phyloP scores from a whole-genome alignment of 2,797 vertebrate species.

The Enteromius paludinosus region DNA sequence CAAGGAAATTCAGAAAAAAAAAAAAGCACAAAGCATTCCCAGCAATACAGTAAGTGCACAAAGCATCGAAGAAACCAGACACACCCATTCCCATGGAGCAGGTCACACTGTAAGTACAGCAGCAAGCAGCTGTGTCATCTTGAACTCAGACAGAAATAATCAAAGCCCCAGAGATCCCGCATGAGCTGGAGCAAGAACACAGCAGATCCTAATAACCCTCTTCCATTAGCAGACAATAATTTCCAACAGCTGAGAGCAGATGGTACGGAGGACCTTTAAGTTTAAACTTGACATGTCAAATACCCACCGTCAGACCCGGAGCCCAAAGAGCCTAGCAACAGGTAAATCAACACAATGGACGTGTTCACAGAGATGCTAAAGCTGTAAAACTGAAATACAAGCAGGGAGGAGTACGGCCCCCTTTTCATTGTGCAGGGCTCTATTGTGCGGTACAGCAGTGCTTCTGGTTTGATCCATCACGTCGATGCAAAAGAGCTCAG shows the following conservation, averaged over 20 bases:
- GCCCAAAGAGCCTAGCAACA: slow-evolving; percentile 23
- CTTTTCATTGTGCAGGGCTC: slow-evolving; percentile 20
- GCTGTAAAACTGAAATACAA: slow-evolving; percentile 36
- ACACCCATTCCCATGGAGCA: slow-evolving; percentile 44
- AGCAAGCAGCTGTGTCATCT: slow-evolving; percentile 52
- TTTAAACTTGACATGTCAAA: slow-evolving; percentile 3
- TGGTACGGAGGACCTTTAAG: slow-evolving; percentile 12
- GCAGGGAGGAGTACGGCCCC: slow-evolving; percentile 21
- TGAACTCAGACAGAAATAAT: slow-evolving; percentile 55
- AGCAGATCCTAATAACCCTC: slow-evolving; percentile 33
- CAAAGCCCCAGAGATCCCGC: slow-evolving; percentile 44
- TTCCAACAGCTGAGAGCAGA: slow-evolving; percentile 55
- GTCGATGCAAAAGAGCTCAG: slow-evolving; percentile 35
- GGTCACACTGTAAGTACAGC: slow-evolving; percentile 29
- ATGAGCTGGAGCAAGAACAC: slow-evolving; percentile 46
- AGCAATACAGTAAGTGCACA: slow-evolving; percentile 16
- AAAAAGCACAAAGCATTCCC: neutral
- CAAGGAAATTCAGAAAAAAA: neutral
- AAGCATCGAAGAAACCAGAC: neutral
- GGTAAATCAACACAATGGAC: slow-evolving; percentile 24
- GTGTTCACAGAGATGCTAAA: neutral
- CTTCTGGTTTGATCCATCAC: slow-evolving; percentile 28
- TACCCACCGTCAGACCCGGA: neutral
- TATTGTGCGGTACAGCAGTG: slow-evolving; percentile 19
- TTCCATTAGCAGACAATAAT: slow-evolving; percentile 34